A percentile compares a stretch with the other conserved stretches of the same genome.
Conservation (phyloP, 2,888 invertebrate genomes). For the Tortrix viridana region DNA sequence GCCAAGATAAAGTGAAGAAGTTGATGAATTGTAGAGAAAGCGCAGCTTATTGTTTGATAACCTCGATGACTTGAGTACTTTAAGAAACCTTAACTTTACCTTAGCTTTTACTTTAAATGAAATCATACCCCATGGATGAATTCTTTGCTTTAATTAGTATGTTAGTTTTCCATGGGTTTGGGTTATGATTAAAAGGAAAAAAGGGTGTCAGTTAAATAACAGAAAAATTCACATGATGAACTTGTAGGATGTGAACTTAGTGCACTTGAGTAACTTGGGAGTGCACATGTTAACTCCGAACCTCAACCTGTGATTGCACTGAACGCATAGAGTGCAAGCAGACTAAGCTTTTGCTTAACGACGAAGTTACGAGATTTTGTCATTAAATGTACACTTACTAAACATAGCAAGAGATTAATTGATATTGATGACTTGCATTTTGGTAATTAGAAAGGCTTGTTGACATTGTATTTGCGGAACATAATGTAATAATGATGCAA, state of each 20-base stretch:
- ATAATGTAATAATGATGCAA: conserved; percentile 16
- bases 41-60: conserved; percentile 20
- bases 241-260: too few relatives aligned
- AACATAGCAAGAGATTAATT: conserved; percentile 14
- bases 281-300: neutral
- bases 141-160: too few relatives aligned
- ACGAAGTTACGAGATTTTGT: conserved; percentile 5
- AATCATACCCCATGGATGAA: too few relatives aligned
- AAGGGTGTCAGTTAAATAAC: neutral
- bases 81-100: too few relatives aligned
- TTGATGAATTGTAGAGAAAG: conserved; percentile 26
- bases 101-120: neutral
- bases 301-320: neutral
- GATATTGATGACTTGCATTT: conserved; percentile 20
- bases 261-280: neutral
- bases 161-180: too few relatives aligned
- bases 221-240: too few relatives aligned
- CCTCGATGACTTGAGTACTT: conserved; percentile 10
- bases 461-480: conserved; percentile 20
- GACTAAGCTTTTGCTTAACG: neutral
- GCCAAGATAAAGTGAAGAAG: conserved; percentile 2
- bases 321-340: neutral
- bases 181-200: too few relatives aligned
- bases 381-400: conserved; percentile 13
- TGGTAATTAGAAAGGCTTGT: conserved; percentile 10